Percentiles rank a stretch among this genome's conserved stretches.
phyloP scores from a whole-genome alignment of 2,797 vertebrate species.

The Poeciliopsis paucimaculata region DNA sequence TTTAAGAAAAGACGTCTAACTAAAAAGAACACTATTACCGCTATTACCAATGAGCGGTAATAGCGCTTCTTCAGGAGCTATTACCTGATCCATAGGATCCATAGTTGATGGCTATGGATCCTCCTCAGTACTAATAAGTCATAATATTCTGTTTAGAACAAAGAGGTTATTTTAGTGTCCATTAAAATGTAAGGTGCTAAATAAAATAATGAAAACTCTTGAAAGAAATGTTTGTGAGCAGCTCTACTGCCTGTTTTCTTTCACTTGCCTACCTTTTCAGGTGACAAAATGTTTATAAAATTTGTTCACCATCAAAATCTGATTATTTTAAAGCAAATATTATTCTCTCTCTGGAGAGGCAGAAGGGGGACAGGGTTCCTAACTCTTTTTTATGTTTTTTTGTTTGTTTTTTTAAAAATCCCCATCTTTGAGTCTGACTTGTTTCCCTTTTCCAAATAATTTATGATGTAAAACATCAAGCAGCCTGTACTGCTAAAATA shows the following conservation, averaged over 20 bases:
- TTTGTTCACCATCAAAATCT: not conserved
- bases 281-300: not conserved
- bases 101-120: not conserved
- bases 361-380: too few relatives aligned
- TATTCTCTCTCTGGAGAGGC: too few relatives aligned
- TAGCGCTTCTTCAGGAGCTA: not conserved
- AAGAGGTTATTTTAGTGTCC: not conserved
- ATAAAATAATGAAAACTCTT: not conserved
- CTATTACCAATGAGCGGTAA: not conserved
- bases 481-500: conserved; percentile 48
- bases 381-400: not conserved
- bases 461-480: conserved; percentile 22
- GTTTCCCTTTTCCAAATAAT: conserved; percentile 25
- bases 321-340: too few relatives aligned
- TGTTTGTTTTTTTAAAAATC: not conserved
- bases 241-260: not conserved
- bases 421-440: not conserved
- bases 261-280: not conserved
- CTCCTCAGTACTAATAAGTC: not conserved
- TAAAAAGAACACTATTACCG: not conserved
- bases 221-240: not conserved
- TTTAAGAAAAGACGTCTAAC: not conserved
- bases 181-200: not conserved
- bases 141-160: not conserved
- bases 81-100: too few relatives aligned